Evolutionary conservation across 2,113 vertebrate genomes (phyloP).

Genomic region (Callaeas wilsoni): DNA sequence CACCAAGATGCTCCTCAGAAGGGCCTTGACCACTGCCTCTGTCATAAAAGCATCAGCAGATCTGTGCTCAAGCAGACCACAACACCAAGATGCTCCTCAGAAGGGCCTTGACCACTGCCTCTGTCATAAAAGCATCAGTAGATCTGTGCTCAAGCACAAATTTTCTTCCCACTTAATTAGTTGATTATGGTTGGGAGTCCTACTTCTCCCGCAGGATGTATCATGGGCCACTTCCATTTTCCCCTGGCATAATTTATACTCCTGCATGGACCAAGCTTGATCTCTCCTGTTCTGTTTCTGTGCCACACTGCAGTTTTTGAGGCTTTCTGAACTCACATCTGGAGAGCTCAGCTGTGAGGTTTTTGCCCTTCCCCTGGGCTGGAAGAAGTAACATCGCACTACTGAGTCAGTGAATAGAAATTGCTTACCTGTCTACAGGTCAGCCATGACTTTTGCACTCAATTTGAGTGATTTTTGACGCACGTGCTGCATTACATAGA

Average conservation of each 20-base stretch:
- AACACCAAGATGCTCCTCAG: not conserved
- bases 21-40: not conserved
- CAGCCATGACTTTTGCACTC: not conserved
- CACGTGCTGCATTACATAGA: not conserved
- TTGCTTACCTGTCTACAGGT: not conserved
- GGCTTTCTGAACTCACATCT: not conserved
- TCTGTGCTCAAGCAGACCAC: no score
- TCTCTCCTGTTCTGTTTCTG: not conserved
- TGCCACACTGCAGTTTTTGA: not conserved
- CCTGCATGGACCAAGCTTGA: not conserved
- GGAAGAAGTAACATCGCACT: not conserved
- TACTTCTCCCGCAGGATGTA: not conserved
- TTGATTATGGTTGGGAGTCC: not conserved
- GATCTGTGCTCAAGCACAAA: not conserved
- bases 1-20: not conserved
- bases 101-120: not conserved
- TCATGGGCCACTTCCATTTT: not conserved
- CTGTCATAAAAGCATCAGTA: not conserved
- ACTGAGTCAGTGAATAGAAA: rapidly evolving
- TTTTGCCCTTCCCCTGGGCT: not conserved
- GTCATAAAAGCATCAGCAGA: not conserved
- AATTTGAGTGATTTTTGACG: not conserved
- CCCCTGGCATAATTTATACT: not conserved
- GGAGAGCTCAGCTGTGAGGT: not conserved
- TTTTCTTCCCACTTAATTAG: not conserved